Conservation (phyloP, 2,113 vertebrate species). For the Boulengeromyrus knoepffleri region DNA sequence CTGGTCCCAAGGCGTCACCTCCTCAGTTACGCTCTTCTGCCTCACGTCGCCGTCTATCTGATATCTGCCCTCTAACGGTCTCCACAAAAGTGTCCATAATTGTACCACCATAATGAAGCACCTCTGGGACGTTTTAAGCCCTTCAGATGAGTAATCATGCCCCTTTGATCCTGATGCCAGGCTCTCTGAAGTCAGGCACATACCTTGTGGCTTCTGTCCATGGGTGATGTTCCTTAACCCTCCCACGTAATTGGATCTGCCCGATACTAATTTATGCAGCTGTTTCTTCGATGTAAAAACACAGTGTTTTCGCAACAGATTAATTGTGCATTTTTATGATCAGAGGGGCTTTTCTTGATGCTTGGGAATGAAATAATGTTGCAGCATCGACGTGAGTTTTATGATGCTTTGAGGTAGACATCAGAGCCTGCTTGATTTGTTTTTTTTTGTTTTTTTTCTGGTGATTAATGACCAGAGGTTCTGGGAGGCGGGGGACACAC, state of each 20-base stretch:
- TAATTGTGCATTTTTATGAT: neutral
- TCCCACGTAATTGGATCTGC: neutral
- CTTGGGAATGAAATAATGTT: neutral
- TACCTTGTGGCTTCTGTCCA: neutral
- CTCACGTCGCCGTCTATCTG: neutral
- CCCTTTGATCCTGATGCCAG: slow-evolving; percentile 15
- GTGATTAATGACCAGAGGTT: neutral
- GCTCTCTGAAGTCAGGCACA: slow-evolving; percentile 8
- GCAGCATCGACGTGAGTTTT: neutral
- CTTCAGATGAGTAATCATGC: neutral
- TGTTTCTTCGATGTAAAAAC: slow-evolving; percentile 7
- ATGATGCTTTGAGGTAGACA: neutral
- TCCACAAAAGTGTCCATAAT: neutral
- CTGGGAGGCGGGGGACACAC: neutral
- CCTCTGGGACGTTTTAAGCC: neutral
- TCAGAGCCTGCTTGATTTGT: neutral
- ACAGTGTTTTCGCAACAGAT: neutral
- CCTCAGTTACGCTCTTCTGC: neutral
- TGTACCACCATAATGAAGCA: neutral
- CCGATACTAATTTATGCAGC: slow-evolving; percentile 12
- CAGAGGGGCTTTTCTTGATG: neutral
- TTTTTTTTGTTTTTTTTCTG: neutral
- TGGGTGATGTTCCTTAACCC: neutral
- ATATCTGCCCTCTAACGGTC: neutral
- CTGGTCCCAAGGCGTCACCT: neutral